phyloP scores from a whole-genome alignment of 1,140 invertebrate species.

The Bradysia coprophila region DNA sequence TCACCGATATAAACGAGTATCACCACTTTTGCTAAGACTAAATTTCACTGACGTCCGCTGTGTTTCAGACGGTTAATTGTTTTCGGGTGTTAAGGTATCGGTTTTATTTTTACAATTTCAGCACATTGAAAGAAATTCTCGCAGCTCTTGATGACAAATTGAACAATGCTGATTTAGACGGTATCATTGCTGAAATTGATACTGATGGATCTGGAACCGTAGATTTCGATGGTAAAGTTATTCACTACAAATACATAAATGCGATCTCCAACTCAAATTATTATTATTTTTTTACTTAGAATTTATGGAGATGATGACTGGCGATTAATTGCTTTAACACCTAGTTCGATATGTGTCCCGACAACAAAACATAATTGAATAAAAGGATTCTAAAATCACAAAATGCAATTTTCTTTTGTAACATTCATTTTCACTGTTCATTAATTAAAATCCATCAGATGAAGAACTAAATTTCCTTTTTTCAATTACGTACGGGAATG shows the following conservation, averaged over 20 bases:
- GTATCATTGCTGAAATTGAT: slow-evolving; percentile 88
- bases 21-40: background rate
- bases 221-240: slow-evolving; percentile 56
- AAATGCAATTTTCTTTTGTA: no score
- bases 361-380: no score
- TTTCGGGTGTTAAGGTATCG: no score
- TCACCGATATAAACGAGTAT: no score
- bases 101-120: slow-evolving; percentile 1
- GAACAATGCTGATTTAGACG: slow-evolving; percentile 62
- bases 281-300: slow-evolving; percentile 31
- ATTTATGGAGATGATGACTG: slow-evolving; percentile 78
- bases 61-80: background rate
- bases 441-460: no score
- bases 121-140: slow-evolving; percentile 76
- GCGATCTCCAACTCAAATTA: slow-evolving; percentile 2
- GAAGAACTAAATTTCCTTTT: no score
- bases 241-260: no score
- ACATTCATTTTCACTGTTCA: no score
- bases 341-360: no score
- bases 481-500: no score
- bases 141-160: slow-evolving; percentile 81
- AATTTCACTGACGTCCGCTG: background rate
- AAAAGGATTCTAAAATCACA: no score
- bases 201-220: slow-evolving; percentile 85
- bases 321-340: no score